Evolutionary conservation across 2,113 vertebrate genomes (phyloP), one percentile per base, ranked within the genome.

Genomic region (Hipposideros armiger): DNA sequence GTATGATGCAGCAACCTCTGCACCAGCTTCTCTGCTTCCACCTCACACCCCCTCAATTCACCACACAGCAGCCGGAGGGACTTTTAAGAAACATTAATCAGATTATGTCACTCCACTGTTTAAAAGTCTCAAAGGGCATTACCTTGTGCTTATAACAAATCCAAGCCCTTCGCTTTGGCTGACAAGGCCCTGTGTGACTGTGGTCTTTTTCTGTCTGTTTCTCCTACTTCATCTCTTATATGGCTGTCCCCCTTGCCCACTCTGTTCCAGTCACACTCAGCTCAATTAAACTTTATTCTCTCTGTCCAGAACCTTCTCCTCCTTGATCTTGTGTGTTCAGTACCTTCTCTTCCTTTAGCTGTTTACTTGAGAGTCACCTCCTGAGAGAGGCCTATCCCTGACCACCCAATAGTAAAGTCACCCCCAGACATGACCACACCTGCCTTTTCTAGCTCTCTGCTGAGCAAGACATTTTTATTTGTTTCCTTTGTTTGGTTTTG

Each of bases 41-140:
- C 5, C 22, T 64, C 4, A 30, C 16, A 30, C 19, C 64, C 66
- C 67, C 4, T 24, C 24, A 7, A 36, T 1, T 62, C n/a, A 28
- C 40, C 60, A n/a, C 15, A 11, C 1, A 0, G 60, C 32, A n/a
- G 47, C 85, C 0, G 0, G 64, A 73, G 40, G 22, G 26, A 26
- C 60, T 73, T 94, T 85, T n/a, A 81, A 74, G 13, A 96, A 60
- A 32, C 72, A 47, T 7, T 16, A 28, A 56, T 77, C 78, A 82
- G 96, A 86, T 74, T 45, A 36, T 30, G 54, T 78, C 54, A 24
- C 58, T 56, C 45, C n/a, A 15, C 32, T 50, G 73, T 73, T 77
- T 47, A n/a, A 54, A 60, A 30, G 62, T 60, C 62, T 86, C 82
- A 77, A 64, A 90, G 85, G 40, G 40, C 67, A 56, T 72, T 81